Evolutionary conservation across 23 tunicate genomes (phyloP), one percentile per base, ranked within the genome.

Genomic region (Trididemnum clinides): DNA sequence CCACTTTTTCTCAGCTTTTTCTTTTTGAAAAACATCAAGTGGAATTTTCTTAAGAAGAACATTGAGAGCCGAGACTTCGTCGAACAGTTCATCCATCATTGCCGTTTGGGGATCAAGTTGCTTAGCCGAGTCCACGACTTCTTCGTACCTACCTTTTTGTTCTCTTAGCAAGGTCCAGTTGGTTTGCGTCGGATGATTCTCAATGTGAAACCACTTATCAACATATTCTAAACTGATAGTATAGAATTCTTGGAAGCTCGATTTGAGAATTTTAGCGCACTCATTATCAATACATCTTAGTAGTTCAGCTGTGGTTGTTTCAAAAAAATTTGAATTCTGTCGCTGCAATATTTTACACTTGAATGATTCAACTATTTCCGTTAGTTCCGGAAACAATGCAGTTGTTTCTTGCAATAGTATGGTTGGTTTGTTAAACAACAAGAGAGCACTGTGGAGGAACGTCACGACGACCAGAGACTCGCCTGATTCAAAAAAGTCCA

Each of bases 81-180:
- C 90, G 66, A 80, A 86, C 78, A 80, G 64, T 71, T 86, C 90
- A 86, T 86, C 85, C 34, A 54, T 44, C 90, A 80, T 64, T 64
- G 90, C 90, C 64, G 80, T 86, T 34, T 28, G 57, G 6, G 90
- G 85, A 86, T 63, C 85, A 80, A 79, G 51, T 80, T 86, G 90
- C 39, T 86, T 86, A 25, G 90, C 90, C 85, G 39, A 64, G 34
- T 33, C 85, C 69, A 26, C 27, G 19, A 83, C 87, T 83, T 83
- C 73, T 37, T 83, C 65, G 80, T 83, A 83, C 65, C 44, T 34
- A 27, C 63, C 36, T 86, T 64, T 70, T 79, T 64, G 64, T 19
- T 86, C 78, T 86, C 62, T 75, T 34, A 86, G 64, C 90, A 86
- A 23, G 77, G 90, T 86, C 85, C 85, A 86, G 90, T 86, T 80